Percentiles rank a stretch among this genome's conserved stretches.
Conservation (phyloP, 2,888 invertebrate genomes). For the Entomobrya proxima region DNA sequence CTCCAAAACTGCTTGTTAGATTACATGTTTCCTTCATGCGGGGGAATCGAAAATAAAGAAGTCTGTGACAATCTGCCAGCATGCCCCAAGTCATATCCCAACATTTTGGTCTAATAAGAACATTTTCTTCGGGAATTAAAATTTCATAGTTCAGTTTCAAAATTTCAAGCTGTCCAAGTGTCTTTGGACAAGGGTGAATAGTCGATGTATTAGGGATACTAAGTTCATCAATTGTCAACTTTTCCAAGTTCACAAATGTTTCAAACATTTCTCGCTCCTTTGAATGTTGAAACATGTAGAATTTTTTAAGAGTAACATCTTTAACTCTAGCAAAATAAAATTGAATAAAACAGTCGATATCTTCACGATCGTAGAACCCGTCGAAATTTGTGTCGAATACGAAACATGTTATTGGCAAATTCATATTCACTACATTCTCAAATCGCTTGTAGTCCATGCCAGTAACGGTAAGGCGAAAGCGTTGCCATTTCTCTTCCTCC, state of each 20-base stretch:
- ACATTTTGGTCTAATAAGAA: slow-evolving; percentile 15
- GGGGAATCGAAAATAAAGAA: slow-evolving; percentile 49
- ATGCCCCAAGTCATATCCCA: slow-evolving; percentile 51
- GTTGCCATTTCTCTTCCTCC: slow-evolving; percentile 44
- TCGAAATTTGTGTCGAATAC: background rate
- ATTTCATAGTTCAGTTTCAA: slow-evolving; percentile 49
- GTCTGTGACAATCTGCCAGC: slow-evolving; percentile 31
- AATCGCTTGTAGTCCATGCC: slow-evolving; percentile 10
- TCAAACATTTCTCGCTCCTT: slow-evolving; percentile 11
- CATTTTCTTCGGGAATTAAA: background rate
- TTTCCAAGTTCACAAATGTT: slow-evolving; percentile 31
- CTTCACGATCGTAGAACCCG: slow-evolving; percentile 1
- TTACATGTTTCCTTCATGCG: no score
- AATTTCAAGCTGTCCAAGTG: slow-evolving; percentile 20
- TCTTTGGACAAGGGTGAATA: background rate
- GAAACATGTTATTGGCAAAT: slow-evolving; percentile 23
- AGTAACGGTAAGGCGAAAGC: background rate
- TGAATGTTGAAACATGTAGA: slow-evolving; percentile 41
- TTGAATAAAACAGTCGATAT: background rate
- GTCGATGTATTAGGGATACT: background rate
- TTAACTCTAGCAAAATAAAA: background rate
- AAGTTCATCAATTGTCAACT: slow-evolving; percentile 22
- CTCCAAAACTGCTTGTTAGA: background rate
- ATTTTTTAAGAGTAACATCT: slow-evolving; percentile 19
- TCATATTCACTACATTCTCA: slow-evolving; percentile 6